Evolutionary conservation across 2,113 vertebrate genomes (phyloP).

Genomic region (Crocuta crocuta): DNA sequence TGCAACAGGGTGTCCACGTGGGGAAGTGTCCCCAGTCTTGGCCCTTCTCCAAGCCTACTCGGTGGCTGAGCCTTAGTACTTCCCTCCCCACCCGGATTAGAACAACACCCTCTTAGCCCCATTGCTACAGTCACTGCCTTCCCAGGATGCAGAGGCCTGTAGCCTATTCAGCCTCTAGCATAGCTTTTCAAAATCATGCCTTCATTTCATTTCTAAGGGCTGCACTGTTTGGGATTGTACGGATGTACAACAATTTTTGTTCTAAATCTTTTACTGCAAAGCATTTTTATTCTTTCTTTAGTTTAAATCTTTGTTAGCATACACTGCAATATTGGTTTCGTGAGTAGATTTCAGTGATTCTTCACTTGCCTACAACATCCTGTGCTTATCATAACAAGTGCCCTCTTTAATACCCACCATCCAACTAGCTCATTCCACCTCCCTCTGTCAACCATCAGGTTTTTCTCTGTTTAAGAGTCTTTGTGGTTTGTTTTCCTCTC

Average conservation of each 20-base stretch:
- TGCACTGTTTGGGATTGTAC: background rate
- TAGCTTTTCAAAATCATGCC: background rate
- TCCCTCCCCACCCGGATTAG: background rate
- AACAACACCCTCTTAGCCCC: background rate
- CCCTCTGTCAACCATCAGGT: no score
- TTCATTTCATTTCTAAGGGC: background rate
- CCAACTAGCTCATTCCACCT: no score
- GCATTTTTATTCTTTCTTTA: background rate
- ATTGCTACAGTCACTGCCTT: background rate
- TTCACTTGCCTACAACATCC: no score
- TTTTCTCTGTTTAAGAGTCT: no score
- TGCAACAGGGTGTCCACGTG: background rate
- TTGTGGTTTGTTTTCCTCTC: no score
- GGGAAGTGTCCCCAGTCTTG: background rate
- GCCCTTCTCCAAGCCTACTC: background rate
- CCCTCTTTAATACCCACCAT: no score
- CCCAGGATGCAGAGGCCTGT: background rate
- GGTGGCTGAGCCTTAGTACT: background rate
- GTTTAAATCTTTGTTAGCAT: no score
- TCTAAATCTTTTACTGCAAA: background rate
- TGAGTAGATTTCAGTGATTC: no score
- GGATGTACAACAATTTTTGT: background rate
- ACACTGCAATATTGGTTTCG: no score
- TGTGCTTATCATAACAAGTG: no score
- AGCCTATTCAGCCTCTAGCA: background rate